Evolutionary conservation across 2,113 vertebrate genomes (phyloP).

Genomic region (Gopherus evgoodei): DNA sequence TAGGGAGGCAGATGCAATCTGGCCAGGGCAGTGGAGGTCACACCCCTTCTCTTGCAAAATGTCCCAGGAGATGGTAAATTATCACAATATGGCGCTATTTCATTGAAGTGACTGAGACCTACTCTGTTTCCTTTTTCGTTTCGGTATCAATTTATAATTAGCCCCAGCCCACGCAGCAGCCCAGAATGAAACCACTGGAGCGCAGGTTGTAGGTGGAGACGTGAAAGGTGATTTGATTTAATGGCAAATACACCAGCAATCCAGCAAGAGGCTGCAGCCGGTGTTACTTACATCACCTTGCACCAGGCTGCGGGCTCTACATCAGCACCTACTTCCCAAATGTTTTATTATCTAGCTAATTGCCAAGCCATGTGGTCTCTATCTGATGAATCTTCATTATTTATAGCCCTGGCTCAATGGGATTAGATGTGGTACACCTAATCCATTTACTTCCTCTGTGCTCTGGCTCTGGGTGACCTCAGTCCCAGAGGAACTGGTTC

Average conservation of each 20-base stretch:
- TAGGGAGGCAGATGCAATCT: background rate
- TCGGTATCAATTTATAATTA: background rate
- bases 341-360: background rate
- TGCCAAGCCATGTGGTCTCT: background rate
- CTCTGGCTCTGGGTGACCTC: slow-evolving; percentile 40
- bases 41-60: background rate
- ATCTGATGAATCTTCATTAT: slow-evolving; percentile 57
- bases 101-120: background rate
- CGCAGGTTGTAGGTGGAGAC: fast-evolving
- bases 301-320: background rate
- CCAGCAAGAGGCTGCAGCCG: background rate
- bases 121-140: background rate
- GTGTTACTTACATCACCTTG: background rate
- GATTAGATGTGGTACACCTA: slow-evolving; percentile 67
- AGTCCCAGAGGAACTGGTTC: background rate
- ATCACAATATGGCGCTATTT: background rate
- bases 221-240: fast-evolving
- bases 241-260: fast-evolving
- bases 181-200: fast-evolving
- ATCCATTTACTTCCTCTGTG: slow-evolving; percentile 30
- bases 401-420: slow-evolving; percentile 26
- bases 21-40: background rate
- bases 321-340: slow-evolving; percentile 13
- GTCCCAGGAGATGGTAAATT: background rate
- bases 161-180: fast-evolving